Base-by-base conservation (phyloP, 2,113 vertebrate genomes). In the Channa argus region DNA sequence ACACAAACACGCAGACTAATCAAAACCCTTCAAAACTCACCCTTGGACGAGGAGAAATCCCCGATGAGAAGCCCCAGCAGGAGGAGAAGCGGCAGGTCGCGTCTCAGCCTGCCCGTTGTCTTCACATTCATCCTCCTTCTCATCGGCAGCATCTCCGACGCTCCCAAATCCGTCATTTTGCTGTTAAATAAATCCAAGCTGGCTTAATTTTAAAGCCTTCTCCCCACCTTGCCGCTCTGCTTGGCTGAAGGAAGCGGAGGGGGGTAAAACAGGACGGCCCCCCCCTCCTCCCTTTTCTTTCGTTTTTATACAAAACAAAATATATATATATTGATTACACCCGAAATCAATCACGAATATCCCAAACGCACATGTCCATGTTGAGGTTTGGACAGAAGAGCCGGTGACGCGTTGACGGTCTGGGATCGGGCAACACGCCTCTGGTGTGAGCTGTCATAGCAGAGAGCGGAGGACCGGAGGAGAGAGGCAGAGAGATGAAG, bases 361-460 rank as follows among this genome's bases (percentile, higher is more conserved):
- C 80, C 85, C 79, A 68, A 82, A 80, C 79, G 64, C 77, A 83
- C 86, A 79, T 82, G 90, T 91, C 91, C 89, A 90, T 86, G 86
- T 53, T 69, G 62, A 79, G 39, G 78, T 80, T 44, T 73, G 87
- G 87, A 88, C 89, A 71, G 81, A 87, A 81, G 54, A 74, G 86
- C 85, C 90, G 75, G 79, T 77, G 85, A 71, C 78, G 69, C 77
- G 74, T 74, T 72, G 87, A 71, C 72, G 80, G 80, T 86, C 85
- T 88, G 71, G 83, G 82, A 78, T 79, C 76, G 84, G 88, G 71
- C 89, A 86, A 84, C 86, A 60, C 89, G 87, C 88, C 80, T 79
- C 86, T 82, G 84, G 88, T 89, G 86, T 85, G 89, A 90, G 89
- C 86, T 87, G 88, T 90, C 91, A 93, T 92, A 91, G 88, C 90